Evolutionary conservation across 2,888 invertebrate species (phyloP).

Genomic region (Scrobipalpa costella): DNA sequence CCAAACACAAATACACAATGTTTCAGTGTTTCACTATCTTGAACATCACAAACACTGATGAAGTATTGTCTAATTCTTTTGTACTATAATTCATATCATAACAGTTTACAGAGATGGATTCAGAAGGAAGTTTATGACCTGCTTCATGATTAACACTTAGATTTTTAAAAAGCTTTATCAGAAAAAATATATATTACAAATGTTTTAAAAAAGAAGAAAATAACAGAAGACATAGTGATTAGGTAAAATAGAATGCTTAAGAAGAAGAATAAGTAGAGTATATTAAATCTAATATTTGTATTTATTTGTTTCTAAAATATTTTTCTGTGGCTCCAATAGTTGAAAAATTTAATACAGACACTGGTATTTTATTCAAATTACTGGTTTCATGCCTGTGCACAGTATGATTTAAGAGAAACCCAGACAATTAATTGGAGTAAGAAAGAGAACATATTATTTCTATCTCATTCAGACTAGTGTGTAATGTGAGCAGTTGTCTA

Average conservation of each 20-base stretch:
- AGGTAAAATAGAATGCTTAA: no score
- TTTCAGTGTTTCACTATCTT: neutral
- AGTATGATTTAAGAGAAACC: constrained; percentile 21
- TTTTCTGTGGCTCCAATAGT: no score
- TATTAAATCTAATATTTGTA: no score
- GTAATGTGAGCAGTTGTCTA: constrained; percentile 38
- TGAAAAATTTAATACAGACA: neutral
- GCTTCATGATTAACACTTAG: no score
- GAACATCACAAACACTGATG: constrained; percentile 17
- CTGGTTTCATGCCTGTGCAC: constrained; percentile 30
- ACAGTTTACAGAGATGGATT: neutral
- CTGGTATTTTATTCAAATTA: neutral
- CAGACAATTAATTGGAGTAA: constrained; percentile 25
- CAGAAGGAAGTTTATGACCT: neutral
- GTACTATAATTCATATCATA: neutral
- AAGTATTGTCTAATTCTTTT: constrained; percentile 19
- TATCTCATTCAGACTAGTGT: constrained; percentile 32
- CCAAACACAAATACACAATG: neutral
- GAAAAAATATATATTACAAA: no score
- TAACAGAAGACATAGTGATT: no score
- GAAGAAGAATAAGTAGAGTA: no score
- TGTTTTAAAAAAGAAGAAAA: no score
- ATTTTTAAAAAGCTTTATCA: no score
- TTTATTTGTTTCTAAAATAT: no score
- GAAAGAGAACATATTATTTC: constrained; percentile 29